Percentiles rank a stretch among this genome's conserved stretches.
phyloP scores from a whole-genome alignment of 1,140 invertebrate genomes.

The Condylostylus longicornis region DNA sequence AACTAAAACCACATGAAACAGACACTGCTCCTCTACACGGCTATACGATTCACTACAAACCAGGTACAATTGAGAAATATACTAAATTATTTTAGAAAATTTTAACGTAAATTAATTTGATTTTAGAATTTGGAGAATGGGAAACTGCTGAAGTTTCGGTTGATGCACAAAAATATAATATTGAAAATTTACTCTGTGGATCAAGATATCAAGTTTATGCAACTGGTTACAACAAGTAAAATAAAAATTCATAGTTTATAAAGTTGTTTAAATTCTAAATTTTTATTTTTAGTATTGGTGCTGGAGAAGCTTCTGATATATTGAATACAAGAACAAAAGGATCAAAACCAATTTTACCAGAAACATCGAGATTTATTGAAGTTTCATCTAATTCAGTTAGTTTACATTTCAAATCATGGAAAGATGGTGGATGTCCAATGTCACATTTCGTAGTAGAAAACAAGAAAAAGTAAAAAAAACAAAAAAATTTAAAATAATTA shows the following conservation, averaged over 20 bases:
- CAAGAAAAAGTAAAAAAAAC: conserved; percentile 60
- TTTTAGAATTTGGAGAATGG: conserved; percentile 74
- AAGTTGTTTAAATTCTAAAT: not conserved
- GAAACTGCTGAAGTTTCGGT: conserved; percentile 60
- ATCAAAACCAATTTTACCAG: conserved; percentile 76
- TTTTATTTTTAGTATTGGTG: conserved; percentile 55
- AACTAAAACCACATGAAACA: conserved; percentile 56
- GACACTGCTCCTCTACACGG: conserved; percentile 65
- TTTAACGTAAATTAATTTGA: not conserved
- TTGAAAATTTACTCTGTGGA: conserved; percentile 77
- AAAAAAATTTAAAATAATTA: no score
- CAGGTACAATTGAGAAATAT: conserved; percentile 26
- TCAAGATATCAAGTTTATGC: conserved; percentile 85
- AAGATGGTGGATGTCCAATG: conserved; percentile 90
- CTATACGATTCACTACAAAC: conserved; percentile 84
- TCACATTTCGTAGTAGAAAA: conserved; percentile 90
- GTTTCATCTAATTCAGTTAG: conserved; percentile 83
- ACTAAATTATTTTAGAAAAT: not conserved
- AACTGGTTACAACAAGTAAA: conserved; percentile 74
- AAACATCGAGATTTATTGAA: conserved; percentile 77
- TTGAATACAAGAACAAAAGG: conserved; percentile 75
- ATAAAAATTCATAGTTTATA: conserved; percentile 9
- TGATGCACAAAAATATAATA: conserved; percentile 63
- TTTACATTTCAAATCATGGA: conserved; percentile 82
- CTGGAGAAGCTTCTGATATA: conserved; percentile 72